These are phyloP conservation scores for Steinernema feltiae DNA, from an alignment of 1,140 invertebrate genomes.

Conservation along the genomic window DNA sequence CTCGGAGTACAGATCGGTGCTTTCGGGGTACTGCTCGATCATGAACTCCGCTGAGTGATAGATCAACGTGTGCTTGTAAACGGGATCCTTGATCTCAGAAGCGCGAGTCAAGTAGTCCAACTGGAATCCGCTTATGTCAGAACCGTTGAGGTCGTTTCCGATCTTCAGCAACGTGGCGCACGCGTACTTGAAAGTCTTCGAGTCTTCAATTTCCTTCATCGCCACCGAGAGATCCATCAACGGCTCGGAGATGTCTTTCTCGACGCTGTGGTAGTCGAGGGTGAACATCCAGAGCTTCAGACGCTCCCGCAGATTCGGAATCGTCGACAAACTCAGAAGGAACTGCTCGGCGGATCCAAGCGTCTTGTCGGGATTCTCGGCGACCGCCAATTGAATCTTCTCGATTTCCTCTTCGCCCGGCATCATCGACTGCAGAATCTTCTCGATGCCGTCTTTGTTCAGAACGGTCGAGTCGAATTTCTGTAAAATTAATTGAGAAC, in stretches of 20 bases:
- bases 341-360: conserved; percentile 96
- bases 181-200: conserved; percentile 88
- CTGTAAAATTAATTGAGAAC: conserved; percentile 62
- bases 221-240: conserved; percentile 95
- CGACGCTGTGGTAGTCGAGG: conserved; percentile 90
- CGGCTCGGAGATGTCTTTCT: conserved; percentile 94
- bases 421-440: conserved; percentile 86
- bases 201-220: conserved; percentile 78
- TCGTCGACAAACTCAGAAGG: conserved; percentile 84
- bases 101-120: conserved; percentile 95
- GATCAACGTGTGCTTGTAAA: conserved; percentile 92
- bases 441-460: conserved; percentile 80
- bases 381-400: conserved; percentile 90
- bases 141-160: conserved; percentile 93
- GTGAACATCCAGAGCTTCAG: conserved; percentile 97
- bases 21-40: conserved; percentile 85
- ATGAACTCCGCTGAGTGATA: conserved; percentile 96
- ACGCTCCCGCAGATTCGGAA: conserved; percentile 85
- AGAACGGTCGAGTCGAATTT: conserved; percentile 99
- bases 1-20: conserved; percentile 91
- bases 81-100: conserved; percentile 82
- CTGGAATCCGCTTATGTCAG: conserved; percentile 91
- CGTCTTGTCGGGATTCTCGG: conserved; percentile 84
- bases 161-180: conserved; percentile 84
- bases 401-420: conserved; percentile 91